Percentiles rank a stretch among this genome's conserved stretches.
phyloP scores from a whole-genome alignment of 2,888 invertebrate species.

The Steinernema carpocapsae region DNA sequence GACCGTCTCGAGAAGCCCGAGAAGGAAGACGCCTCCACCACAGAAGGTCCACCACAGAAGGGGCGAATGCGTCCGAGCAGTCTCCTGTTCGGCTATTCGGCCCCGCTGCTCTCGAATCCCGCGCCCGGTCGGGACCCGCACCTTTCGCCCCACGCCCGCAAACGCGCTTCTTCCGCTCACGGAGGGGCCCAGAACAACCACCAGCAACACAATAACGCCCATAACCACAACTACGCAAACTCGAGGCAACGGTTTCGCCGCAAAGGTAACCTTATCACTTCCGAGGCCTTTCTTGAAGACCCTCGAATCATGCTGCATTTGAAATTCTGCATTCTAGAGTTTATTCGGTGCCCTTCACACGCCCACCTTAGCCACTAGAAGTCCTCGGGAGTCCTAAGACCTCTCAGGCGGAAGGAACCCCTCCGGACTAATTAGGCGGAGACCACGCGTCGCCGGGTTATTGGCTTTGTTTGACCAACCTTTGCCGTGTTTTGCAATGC shows the following conservation, averaged over 20 bases:
- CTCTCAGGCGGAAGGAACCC: not conserved
- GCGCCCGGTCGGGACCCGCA: constrained; percentile 20
- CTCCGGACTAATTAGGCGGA: not conserved
- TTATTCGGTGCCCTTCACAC: too few relatives aligned
- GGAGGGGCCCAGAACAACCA: not conserved
- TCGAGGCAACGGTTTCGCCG: constrained; percentile 2
- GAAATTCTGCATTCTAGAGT: too few relatives aligned
- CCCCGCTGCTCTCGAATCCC: constrained; percentile 27
- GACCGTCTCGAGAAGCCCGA: not conserved
- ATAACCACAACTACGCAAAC: constrained; percentile 6
- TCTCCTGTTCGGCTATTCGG: constrained; percentile 27
- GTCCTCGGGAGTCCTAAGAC: too few relatives aligned
- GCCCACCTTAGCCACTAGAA: too few relatives aligned
- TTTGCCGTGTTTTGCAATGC: constrained; percentile 13
- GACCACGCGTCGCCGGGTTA: not conserved
- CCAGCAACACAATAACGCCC: not conserved
- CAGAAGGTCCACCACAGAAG: constrained; percentile 11
- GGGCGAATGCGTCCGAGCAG: constrained; percentile 29
- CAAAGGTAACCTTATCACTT: constrained; percentile 5
- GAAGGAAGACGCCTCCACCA: too few relatives aligned
- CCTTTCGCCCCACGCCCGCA: not conserved
- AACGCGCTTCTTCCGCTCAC: constrained; percentile 14
- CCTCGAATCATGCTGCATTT: too few relatives aligned
- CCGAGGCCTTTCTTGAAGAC: too few relatives aligned
- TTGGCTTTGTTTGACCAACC: constrained; percentile 29